phyloP scores from a whole-genome alignment of 2,888 invertebrate genomes.

The Zhuqinia jingwanae region DNA sequence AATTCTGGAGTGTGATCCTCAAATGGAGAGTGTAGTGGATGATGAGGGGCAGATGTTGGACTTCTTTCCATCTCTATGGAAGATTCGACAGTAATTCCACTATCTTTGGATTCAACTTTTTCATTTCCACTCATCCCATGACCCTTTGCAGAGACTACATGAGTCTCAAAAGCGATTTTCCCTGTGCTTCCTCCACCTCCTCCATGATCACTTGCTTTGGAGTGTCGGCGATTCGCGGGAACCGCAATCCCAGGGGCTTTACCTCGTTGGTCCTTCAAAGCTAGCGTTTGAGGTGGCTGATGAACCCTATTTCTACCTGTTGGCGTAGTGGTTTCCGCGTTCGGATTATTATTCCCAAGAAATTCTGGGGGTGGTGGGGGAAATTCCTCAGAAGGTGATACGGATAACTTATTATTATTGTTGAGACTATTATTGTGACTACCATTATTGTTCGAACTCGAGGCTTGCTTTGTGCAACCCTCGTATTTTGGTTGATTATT shows the following conservation, averaged over 20 bases:
- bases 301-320: constrained; percentile 67
- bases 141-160: constrained; percentile 48
- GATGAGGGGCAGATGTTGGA: constrained; percentile 57
- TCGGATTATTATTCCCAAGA: constrained; percentile 49
- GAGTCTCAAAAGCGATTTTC: constrained; percentile 41
- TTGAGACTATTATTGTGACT: constrained; percentile 41
- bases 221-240: constrained; percentile 50
- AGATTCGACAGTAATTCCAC: constrained; percentile 71
- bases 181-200: constrained; percentile 41
- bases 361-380: constrained; percentile 79
- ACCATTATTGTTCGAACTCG: constrained; percentile 57
- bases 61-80: constrained; percentile 67
- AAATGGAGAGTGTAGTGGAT: constrained; percentile 61
- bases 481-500: constrained; percentile 38
- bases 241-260: constrained; percentile 57
- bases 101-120: constrained; percentile 73
- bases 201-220: constrained; percentile 41
- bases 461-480: constrained; percentile 44
- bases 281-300: constrained; percentile 77
- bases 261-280: constrained; percentile 73
- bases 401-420: constrained; percentile 34
- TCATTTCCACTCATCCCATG: constrained; percentile 57
- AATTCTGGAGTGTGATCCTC: constrained; percentile 66
- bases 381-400: constrained; percentile 76
- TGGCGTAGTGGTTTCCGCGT: constrained; percentile 42